A percentile compares a stretch with the other conserved stretches of the same genome.
Conservation (phyloP, 2,888 invertebrate genomes). For the Erebia ligea region DNA sequence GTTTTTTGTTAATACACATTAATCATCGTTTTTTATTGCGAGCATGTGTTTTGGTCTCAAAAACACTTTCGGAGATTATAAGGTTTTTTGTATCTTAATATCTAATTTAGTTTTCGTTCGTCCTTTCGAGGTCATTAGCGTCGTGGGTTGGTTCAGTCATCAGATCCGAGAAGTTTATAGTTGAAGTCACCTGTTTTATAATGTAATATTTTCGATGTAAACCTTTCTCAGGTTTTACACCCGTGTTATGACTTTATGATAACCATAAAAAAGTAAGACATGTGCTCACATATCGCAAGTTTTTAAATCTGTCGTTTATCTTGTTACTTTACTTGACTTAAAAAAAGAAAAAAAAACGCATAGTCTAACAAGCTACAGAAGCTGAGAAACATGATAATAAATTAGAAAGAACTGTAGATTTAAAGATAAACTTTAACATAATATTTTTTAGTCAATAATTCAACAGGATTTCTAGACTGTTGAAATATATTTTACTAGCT, state of each 20-base stretch:
- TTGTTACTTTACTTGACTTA: neutral
- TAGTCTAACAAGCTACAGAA: neutral
- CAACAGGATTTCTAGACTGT: too few species aligned
- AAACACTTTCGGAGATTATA: slow-evolving; percentile 73
- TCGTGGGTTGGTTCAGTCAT: slow-evolving; percentile 39
- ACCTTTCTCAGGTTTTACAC: slow-evolving; percentile 11
- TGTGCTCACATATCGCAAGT: slow-evolving; percentile 1
- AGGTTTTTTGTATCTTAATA: slow-evolving; percentile 71
- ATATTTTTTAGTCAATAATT: neutral
- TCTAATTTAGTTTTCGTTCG: slow-evolving; percentile 74
- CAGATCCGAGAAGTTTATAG: neutral
- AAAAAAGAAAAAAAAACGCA: neutral
- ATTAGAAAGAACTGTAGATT: neutral
- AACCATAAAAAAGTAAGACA: neutral
- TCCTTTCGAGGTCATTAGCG: slow-evolving; percentile 75
- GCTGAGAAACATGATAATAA: neutral
- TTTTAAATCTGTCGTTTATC: neutral
- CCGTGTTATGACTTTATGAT: slow-evolving; percentile 11
- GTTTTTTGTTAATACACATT: slow-evolving; percentile 79
- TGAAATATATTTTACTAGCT: too few species aligned
- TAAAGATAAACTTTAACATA: neutral
- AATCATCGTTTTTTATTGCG: slow-evolving; percentile 78
- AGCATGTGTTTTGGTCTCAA: slow-evolving; percentile 78
- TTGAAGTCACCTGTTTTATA: slow-evolving; percentile 1
- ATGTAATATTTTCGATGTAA: neutral